phyloP scores from a whole-genome alignment of 2,113 vertebrate genomes.

The Thamnophis sirtalis region DNA sequence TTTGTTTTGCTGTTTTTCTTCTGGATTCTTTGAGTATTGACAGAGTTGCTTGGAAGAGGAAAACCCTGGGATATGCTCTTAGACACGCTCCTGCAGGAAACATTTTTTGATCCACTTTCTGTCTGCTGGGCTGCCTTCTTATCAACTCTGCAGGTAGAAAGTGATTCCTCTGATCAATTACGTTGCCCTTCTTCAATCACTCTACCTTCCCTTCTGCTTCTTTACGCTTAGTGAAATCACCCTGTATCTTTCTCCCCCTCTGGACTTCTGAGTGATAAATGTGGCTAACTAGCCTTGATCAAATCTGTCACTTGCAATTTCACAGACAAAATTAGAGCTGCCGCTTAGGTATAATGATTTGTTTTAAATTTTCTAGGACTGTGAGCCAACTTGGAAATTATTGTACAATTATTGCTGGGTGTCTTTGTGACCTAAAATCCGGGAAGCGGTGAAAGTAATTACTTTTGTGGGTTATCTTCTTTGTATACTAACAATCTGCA shows the following conservation, averaged over 20 bases:
- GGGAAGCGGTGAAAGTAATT: slow-evolving; percentile 51
- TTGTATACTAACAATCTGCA: slow-evolving; percentile 44
- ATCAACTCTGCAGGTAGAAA: slow-evolving; percentile 81
- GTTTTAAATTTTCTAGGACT: slow-evolving; percentile 62
- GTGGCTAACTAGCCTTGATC: slow-evolving; percentile 67
- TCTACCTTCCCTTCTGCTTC: slow-evolving; percentile 59
- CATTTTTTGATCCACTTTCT: slow-evolving; percentile 79
- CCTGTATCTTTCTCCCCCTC: slow-evolving; percentile 65
- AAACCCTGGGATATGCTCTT: slow-evolving; percentile 77
- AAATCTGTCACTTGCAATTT: slow-evolving; percentile 74
- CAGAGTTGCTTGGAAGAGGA: slow-evolving; percentile 66
- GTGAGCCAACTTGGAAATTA: slow-evolving; percentile 50
- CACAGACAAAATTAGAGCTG: slow-evolving; percentile 67
- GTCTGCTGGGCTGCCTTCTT: slow-evolving; percentile 72
- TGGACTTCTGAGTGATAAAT: slow-evolving; percentile 68
- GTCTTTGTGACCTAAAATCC: slow-evolving; percentile 42
- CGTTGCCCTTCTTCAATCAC: slow-evolving; percentile 68
- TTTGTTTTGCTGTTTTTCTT: slow-evolving; percentile 78
- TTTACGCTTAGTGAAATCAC: slow-evolving; percentile 68
- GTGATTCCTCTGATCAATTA: slow-evolving; percentile 78
- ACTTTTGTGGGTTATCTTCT: slow-evolving; percentile 57
- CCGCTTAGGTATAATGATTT: slow-evolving; percentile 58
- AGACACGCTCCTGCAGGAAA: slow-evolving; percentile 77
- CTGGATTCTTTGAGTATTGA: slow-evolving; percentile 77
- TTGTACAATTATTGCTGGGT: slow-evolving; percentile 44